phyloP scores from a whole-genome alignment of 2,113 vertebrate species.

The Dicerorhinus sumatrensis region DNA sequence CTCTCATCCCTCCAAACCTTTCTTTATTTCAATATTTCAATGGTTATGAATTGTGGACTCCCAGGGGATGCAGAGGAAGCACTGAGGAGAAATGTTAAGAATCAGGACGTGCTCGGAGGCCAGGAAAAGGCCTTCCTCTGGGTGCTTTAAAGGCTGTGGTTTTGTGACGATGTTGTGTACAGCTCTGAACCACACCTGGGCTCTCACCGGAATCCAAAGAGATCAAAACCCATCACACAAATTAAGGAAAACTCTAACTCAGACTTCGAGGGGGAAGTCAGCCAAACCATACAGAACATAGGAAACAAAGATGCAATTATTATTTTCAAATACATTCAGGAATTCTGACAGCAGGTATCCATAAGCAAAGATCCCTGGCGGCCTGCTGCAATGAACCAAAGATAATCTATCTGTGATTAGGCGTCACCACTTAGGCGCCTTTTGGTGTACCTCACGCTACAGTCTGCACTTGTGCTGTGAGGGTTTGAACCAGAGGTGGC shows the following conservation, averaged over 20 bases:
- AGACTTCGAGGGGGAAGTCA: slow-evolving; percentile 28
- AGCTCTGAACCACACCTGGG: slow-evolving; percentile 27
- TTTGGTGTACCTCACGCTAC: neutral
- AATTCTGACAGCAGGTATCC: slow-evolving; percentile 31
- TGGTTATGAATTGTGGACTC: neutral
- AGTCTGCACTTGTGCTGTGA: neutral
- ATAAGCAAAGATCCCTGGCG: neutral
- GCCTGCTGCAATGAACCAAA: slow-evolving; percentile 24
- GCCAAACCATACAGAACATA: slow-evolving; percentile 32
- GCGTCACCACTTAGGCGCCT: neutral
- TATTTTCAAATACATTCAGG: slow-evolving; percentile 35
- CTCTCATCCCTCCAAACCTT: neutral
- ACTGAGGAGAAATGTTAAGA: slow-evolving; percentile 25
- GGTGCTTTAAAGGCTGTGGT: neutral
- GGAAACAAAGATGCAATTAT: neutral
- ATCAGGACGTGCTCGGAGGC: neutral
- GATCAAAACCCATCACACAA: slow-evolving; percentile 40
- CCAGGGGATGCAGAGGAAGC: neutral
- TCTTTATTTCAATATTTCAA: neutral
- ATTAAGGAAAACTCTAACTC: slow-evolving; percentile 48
- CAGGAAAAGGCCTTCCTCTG: slow-evolving; percentile 22
- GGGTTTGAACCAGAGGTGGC: neutral
- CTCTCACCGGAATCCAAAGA: slow-evolving; percentile 26
- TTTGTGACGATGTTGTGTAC: neutral
- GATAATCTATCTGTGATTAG: neutral